Evolutionary conservation across 2,113 vertebrate species (phyloP), one percentile per base, ranked within the genome.

Genomic region (Archilochus colubris): DNA sequence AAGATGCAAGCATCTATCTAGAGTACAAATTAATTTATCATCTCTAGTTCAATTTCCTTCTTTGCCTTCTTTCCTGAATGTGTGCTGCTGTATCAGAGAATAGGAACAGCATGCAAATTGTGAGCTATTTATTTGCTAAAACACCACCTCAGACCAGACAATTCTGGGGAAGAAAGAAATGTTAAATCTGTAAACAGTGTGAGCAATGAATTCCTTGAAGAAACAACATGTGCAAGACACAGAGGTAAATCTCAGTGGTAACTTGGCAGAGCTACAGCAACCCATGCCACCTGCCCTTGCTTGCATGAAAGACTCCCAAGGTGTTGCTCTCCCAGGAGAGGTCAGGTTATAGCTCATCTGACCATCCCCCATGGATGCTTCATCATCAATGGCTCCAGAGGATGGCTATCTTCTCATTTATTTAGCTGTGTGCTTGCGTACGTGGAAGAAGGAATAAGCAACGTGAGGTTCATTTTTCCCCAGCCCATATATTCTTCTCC

Each of bases 221-320:
- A 82, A 63, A 63, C 19, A 73, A 28, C 0, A 2, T 3, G 44
- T 3, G 2, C 18, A 44, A 31, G 36, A 62, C 3, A 6, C 2
- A 8, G 17, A 16, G 36, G 10, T 36, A 81, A 58, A 62, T 75
- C 50, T 58, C 64, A 36, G 31, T 3, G 46, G 24, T 40, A 59
- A 63, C 17, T 9, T 59, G 33, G 64, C 64, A 91, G 74, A 89
- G 24, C 7, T 46, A 23, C 0, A 0, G 58, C 59, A 85, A 57
- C 14, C 16, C 36, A 22, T 13, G 15, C 6, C 2, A 31, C 25
- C 25, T 40, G 36, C 48, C 57, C 27, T 14, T 18, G 33, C 22
- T 2, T 43, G 59, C 7, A 21, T 1, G 30, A 53, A 82, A 50
- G 16, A 31, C 17, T 17, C 36, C 31, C 0, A 0, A 11, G 30